phyloP scores from a whole-genome alignment of 2,113 vertebrate species.

The Poeciliopsis occidentalis region DNA sequence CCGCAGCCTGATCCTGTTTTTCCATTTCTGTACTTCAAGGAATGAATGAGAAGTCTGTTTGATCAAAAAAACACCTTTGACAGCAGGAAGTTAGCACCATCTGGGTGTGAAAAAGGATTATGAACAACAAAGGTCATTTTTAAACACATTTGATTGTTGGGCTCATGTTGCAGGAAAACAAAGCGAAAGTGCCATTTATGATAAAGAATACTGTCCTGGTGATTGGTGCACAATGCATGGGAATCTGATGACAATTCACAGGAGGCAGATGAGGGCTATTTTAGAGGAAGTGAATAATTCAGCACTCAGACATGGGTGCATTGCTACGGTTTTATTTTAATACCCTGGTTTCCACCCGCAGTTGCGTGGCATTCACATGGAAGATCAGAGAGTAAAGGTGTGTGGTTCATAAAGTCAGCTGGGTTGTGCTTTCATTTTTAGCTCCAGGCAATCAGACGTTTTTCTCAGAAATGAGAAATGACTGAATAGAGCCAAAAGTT shows the following conservation, averaged over 20 bases:
- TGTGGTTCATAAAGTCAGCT: background rate
- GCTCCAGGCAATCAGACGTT: slow-evolving; percentile 7
- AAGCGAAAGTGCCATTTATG: slow-evolving; percentile 5
- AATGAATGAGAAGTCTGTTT: background rate
- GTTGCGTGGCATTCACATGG: slow-evolving; percentile 8
- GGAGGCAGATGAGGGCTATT: background rate
- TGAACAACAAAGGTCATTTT: slow-evolving; percentile 1
- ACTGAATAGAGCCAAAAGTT: slow-evolving; percentile 4
- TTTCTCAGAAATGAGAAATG: background rate
- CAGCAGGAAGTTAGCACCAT: background rate
- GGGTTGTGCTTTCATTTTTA: slow-evolving; percentile 12
- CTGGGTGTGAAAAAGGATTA: background rate
- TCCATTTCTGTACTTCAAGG: background rate
- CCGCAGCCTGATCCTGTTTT: background rate
- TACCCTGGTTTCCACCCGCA: background rate
- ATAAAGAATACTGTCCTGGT: slow-evolving; percentile 19
- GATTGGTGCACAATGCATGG: slow-evolving; percentile 7
- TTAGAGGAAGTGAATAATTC: background rate
- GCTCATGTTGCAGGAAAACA: slow-evolving; percentile 7
- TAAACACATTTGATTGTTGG: slow-evolving; percentile 21
- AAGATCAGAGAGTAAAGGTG: slow-evolving; percentile 7
- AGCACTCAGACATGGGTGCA: background rate
- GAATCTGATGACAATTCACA: slow-evolving; percentile 6
- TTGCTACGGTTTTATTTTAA: background rate
- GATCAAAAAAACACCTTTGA: background rate